Evolutionary conservation across 1,140 invertebrate genomes (phyloP), one percentile per base, ranked within the genome.

Genomic region (Steinernema feltiae): DNA sequence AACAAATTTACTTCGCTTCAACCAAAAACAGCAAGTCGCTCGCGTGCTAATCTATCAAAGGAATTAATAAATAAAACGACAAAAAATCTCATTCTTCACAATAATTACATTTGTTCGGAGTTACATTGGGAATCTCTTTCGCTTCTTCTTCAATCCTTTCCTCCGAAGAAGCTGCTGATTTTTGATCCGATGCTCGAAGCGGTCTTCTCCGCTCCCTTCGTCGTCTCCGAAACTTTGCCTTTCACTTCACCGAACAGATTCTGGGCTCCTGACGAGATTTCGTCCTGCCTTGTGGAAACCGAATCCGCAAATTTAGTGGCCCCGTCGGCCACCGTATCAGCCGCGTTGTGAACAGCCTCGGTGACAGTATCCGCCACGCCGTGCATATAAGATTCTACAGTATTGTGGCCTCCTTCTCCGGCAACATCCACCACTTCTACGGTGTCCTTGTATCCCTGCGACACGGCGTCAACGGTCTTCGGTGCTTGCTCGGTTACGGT

Each of bases 1-100:
- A 63, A 63, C 53, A 27, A 63, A 12, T 63, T 63, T 63, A 63
- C 53, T 63, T 63, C 53, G 15, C 24, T 63, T 27, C 53, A 63
- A 63, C 15, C 53, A 63, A 63, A n/a, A 63, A 63, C 53, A 63
- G 53, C 53, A 27, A 15, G 12, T 63, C 53, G 7, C n/a, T n/a
- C n/a, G n/a, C 7, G 7, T 41, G 18, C 35, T 7, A 63, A 27
- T 63, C 53, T 63, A 63, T 7, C 53, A 63, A 63, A 3, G 7
- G 15, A 3, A 27, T 63, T 21, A 63, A 63, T 63, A 63, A 63
- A 63, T 63, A 63, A 63, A n/a, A 63, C 15, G 7, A 63, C 53
- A 3, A 7, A 27, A 63, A 27, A 63, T 63, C 53, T n/a, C 53
- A 63, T n/a, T n/a, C n/a, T n/a, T n/a, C 7, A 63, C 53, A 21